Percentiles rank a stretch among this genome's conserved stretches.
These are phyloP conservation scores for Drosophila testacea DNA, from an alignment of 2,888 invertebrate genomes.

Conservation along the genomic window DNA sequence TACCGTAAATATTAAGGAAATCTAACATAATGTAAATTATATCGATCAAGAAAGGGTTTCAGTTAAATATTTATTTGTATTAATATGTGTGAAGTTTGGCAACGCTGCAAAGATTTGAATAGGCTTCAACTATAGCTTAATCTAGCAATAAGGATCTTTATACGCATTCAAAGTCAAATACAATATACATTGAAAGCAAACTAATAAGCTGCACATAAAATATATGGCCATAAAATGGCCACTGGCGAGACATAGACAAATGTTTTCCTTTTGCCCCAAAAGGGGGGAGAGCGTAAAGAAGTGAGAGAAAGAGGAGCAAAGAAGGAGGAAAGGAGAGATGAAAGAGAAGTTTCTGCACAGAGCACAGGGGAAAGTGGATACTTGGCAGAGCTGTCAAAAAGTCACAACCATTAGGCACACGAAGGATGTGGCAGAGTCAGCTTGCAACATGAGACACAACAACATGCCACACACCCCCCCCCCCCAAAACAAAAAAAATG, in stretches of 20 bases:
- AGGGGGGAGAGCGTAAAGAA: background rate
- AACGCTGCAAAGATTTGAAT: constrained; percentile 29
- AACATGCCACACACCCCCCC: constrained; percentile 4
- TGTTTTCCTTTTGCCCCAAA: constrained; percentile 12
- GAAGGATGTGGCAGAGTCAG: constrained; percentile 30
- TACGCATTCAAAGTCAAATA: constrained; percentile 35
- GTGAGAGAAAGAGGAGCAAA: background rate
- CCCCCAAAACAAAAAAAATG: constrained; percentile 21
- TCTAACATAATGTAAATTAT: background rate
- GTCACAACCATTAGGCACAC: constrained; percentile 78
- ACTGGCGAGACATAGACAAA: constrained; percentile 49
- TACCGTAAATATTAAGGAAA: too few relatives aligned
- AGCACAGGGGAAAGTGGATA: constrained; percentile 49
- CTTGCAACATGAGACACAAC: constrained; percentile 22
- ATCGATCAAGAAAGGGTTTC: background rate
- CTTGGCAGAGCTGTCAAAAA: constrained; percentile 77
- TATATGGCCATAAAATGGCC: constrained; percentile 65
- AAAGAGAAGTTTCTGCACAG: constrained; percentile 5
- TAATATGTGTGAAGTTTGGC: constrained; percentile 18
- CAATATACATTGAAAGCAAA: constrained; percentile 49
- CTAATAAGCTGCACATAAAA: constrained; percentile 67
- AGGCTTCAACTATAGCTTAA: constrained; percentile 27
- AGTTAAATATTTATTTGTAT: background rate
- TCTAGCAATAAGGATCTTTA: constrained; percentile 25
- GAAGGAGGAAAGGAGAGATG: constrained; percentile 1